A percentile compares a stretch with the other conserved stretches of the same genome.
Evolutionary conservation across 2,888 invertebrate genomes (phyloP).

Genomic region (Thymelicus sylvestris): DNA sequence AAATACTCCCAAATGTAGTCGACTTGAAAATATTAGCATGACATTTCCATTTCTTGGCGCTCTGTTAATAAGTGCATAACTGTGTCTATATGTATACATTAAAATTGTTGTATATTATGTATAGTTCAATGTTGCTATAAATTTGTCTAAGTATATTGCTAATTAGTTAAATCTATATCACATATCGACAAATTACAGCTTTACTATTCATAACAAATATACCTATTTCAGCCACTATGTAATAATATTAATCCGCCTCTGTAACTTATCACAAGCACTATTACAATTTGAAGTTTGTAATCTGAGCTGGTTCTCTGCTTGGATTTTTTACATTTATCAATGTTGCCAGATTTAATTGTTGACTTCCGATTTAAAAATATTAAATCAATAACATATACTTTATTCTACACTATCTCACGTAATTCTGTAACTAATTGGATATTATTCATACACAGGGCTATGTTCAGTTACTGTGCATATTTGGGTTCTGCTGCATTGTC

Average conservation of each 20-base stretch:
- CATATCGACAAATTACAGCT: constrained; percentile 37
- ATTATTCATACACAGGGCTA: constrained; percentile 23
- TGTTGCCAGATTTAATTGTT: constrained; percentile 16
- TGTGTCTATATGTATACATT: constrained; percentile 50
- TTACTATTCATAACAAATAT: constrained; percentile 26
- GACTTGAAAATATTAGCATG: constrained; percentile 9
- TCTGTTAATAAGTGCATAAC: constrained; percentile 48
- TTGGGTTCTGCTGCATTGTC: constrained; percentile 28
- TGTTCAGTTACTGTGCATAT: constrained; percentile 18
- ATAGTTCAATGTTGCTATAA: constrained; percentile 57
- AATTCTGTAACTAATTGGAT: constrained; percentile 14
- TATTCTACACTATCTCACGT: background rate
- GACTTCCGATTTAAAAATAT: constrained; percentile 10
- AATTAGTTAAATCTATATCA: constrained; percentile 30
- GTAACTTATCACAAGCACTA: constrained; percentile 25
- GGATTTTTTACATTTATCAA: constrained; percentile 19
- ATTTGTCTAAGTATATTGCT: constrained; percentile 33
- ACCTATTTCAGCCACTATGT: constrained; percentile 26
- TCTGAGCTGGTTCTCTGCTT: constrained; percentile 26
- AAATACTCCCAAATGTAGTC: constrained; percentile 14
- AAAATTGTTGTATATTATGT: constrained; percentile 66
- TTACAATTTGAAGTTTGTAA: constrained; percentile 4
- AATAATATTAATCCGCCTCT: constrained; percentile 35
- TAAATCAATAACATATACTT: no score
- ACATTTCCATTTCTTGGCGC: constrained; percentile 22